Percentiles rank a stretch among this genome's conserved stretches.
These are phyloP conservation scores for Magallana angulata DNA, from an alignment of 1,140 invertebrate genomes.

Conservation along the genomic window DNA sequence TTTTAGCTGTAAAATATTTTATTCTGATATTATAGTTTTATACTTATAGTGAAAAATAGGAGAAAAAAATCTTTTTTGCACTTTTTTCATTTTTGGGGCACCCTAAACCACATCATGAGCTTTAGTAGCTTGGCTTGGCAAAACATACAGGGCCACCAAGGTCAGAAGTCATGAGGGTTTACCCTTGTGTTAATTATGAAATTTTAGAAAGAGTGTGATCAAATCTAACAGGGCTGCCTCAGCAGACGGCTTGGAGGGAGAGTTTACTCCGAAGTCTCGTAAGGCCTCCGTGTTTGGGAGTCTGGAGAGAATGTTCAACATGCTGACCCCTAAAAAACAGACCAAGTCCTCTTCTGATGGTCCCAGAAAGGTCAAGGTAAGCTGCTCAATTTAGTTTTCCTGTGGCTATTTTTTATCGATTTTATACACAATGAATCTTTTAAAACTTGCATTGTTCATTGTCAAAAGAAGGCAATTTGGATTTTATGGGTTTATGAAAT, in stretches of 20 bases:
- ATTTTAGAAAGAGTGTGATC: conserved; percentile 54
- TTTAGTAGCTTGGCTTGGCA: conserved; percentile 47
- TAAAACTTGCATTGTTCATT: no score
- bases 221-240: conserved; percentile 72
- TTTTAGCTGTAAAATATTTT: no score
- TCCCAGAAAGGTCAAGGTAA: conserved; percentile 78
- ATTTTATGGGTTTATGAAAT: no score
- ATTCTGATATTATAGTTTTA: no score
- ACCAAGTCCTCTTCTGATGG: conserved; percentile 75
- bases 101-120: neutral
- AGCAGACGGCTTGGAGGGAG: conserved; percentile 80
- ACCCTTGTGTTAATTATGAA: conserved; percentile 38
- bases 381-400: neutral
- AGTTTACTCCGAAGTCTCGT: conserved; percentile 77
- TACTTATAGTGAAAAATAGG: no score
- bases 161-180: conserved; percentile 19
- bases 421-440: no score
- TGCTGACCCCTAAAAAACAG: conserved; percentile 85
- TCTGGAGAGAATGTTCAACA: conserved; percentile 86
- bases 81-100: no score
- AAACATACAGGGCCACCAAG: conserved; percentile 39
- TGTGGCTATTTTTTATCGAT: neutral
- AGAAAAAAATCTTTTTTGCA: no score
- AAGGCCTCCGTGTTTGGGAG: conserved; percentile 83
- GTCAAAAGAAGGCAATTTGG: no score